A percentile compares a stretch with the other conserved stretches of the same genome.
phyloP scores from a whole-genome alignment of 2,797 vertebrate genomes.

The Bothrops alternatus region DNA sequence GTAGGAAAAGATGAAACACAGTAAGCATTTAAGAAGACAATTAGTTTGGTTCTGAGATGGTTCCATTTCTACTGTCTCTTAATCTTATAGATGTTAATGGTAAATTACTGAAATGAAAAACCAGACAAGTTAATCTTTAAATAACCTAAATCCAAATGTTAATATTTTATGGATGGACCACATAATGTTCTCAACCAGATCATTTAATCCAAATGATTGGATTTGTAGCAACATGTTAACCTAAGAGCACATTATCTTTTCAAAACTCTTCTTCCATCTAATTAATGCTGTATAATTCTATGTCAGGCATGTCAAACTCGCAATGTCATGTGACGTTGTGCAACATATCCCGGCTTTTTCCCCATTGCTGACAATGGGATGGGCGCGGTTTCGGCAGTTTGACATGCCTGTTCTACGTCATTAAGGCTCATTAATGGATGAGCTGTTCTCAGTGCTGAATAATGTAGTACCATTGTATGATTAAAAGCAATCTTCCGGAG shows the following conservation, averaged over 20 bases:
- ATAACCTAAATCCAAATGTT: neutral
- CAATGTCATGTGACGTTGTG: no score
- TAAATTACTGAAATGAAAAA: neutral
- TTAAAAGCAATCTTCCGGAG: neutral
- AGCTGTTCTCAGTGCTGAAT: conserved; percentile 16
- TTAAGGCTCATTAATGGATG: neutral
- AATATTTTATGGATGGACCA: neutral
- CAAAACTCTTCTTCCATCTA: neutral
- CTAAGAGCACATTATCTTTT: rapidly evolving
- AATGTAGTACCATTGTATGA: neutral
- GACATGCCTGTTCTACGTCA: neutral
- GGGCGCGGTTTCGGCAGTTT: no score
- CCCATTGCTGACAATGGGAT: no score
- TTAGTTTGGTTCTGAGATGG: neutral
- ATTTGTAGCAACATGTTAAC: neutral
- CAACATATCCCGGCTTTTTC: no score
- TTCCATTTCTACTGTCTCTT: neutral
- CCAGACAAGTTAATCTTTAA: neutral
- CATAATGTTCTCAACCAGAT: neutral
- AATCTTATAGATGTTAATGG: neutral
- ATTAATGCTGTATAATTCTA: conserved; percentile 14
- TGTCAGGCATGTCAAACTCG: neutral
- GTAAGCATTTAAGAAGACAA: neutral
- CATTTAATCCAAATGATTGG: neutral
- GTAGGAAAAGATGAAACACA: neutral